Evolutionary conservation across 1,140 invertebrate genomes (phyloP), one percentile per base, ranked within the genome.

Genomic region (Neodiprion fabricii): DNA sequence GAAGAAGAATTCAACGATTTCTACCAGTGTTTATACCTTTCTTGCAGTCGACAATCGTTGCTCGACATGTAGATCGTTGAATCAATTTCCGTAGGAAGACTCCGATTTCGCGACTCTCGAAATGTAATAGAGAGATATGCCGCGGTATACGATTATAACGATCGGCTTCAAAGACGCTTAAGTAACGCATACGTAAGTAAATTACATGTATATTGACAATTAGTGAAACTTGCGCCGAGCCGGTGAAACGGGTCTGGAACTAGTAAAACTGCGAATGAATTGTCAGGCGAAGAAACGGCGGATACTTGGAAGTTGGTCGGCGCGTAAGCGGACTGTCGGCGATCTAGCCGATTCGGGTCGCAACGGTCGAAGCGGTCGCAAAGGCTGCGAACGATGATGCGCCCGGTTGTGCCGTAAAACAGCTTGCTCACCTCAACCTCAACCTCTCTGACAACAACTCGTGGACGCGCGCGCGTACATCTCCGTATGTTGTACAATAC

Each of bases 291-390:
- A 83, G 77, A 82, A 84, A 83, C 79, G 79, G 83, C 76, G 76
- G 80, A 82, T 83, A 84, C 83, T 79, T 82, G 80, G 82, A 85
- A 83, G 79, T 71, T 79, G 76, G 79, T 74, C 65, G 73, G 48
- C 69, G 76, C 77, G 77, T 40, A 9, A 61, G n/a, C 11, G n/a
- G n/a, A 61, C 11, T 40, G 28, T 40, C 5, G 28, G 28, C 28
- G 11, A 61, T 61, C 53, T 61, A 61, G 9, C 53, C 53, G 53
- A 61, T 61, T 61, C n/a, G 53, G 53, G 53, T 61, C 53, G 53
- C 53, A 61, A 61, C 28, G 28, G 28, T 40, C 28, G 28, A 40
- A 40, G 28, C 28, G 28, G 28, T 40, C 28, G 28, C 28, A 40
- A 40, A 40, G 28, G 28, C 28, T 21, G 17, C 17, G 70, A 10